These are phyloP conservation scores for Hirtodrosophila trivittata DNA, from an alignment of 2,888 invertebrate genomes.

Conservation along the genomic window DNA sequence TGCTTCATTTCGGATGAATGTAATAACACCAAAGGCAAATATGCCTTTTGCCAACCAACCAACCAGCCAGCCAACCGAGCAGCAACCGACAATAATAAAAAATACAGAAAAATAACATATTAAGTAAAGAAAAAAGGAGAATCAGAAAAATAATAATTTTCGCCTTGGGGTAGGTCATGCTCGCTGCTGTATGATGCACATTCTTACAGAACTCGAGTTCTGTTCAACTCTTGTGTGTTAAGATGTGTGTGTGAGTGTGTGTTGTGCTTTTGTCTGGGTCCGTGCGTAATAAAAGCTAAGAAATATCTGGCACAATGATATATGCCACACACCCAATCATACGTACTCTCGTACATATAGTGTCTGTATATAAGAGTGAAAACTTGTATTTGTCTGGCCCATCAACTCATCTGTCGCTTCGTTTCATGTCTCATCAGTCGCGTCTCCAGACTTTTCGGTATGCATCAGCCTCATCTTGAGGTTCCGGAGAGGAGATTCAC, in stretches of 20 bases:
- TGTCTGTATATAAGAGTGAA: conserved; percentile 8
- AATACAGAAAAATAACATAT: conserved; percentile 42
- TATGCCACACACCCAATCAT: conserved; percentile 12
- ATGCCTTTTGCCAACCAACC: conserved; percentile 40
- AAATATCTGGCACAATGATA: conserved; percentile 50
- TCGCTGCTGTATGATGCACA: conserved; percentile 66
- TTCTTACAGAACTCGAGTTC: conserved; percentile 36
- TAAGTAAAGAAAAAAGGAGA: conserved; percentile 40
- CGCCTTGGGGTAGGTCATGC: conserved; percentile 81
- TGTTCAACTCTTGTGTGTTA: conserved; percentile 8
- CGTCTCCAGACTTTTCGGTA: conserved; percentile 50
- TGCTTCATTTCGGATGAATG: conserved; percentile 60
- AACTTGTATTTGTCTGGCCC: conserved; percentile 30
- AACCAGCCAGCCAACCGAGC: conserved; percentile 14
- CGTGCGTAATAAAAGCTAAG: conserved; percentile 66
- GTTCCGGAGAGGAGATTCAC: not conserved
- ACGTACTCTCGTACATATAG: conserved; percentile 19
- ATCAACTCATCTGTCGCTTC: conserved; percentile 58
- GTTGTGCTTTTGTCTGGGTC: conserved; percentile 33
- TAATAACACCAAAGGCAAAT: conserved; percentile 66
- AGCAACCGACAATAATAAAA: conserved; percentile 52
- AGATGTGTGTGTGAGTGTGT: not conserved
- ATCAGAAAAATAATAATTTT: conserved; percentile 77
- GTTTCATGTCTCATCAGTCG: conserved; percentile 63
- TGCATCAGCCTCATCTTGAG: conserved; percentile 48